These are phyloP conservation scores for Gadus chalcogrammus DNA, from an alignment of 2,113 vertebrate species.

Conservation along the genomic window DNA sequence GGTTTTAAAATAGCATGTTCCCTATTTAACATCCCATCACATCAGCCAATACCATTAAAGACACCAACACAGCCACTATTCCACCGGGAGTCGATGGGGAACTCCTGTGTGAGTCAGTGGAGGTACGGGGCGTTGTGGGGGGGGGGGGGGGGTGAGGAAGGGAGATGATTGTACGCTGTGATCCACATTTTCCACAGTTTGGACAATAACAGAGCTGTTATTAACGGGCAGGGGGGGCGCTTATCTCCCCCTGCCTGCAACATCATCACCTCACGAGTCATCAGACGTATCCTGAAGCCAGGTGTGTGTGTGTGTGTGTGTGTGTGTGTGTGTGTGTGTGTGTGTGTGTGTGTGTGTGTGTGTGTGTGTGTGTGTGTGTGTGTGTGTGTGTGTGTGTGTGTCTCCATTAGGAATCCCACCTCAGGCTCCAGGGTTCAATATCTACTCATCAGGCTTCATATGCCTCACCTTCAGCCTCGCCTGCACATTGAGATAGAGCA, in stretches of 20 bases:
- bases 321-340: too few relatives aligned
- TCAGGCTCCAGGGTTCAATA: not conserved
- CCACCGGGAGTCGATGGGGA: not conserved
- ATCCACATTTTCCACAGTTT: constrained; percentile 53
- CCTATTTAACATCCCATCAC: too few relatives aligned
- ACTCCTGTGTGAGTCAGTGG: constrained; percentile 17
- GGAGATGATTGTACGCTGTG: constrained; percentile 22
- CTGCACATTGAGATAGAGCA: not conserved
- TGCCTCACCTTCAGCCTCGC: not conserved
- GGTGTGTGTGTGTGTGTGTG: not conserved
- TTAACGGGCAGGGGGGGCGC: constrained; percentile 47
- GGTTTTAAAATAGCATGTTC: too few relatives aligned
- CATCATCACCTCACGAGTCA: not conserved
- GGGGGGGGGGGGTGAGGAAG: constrained; percentile 7
- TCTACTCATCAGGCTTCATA: not conserved
- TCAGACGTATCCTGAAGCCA: not conserved
- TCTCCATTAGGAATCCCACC: too few relatives aligned
- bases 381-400: too few relatives aligned
- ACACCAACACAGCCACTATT: too few relatives aligned
- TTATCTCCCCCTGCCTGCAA: constrained; percentile 49
- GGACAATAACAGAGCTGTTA: constrained; percentile 52
- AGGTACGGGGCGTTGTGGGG: constrained; percentile 11
- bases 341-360: too few relatives aligned
- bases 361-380: too few relatives aligned
- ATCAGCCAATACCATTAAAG: too few relatives aligned